These are phyloP conservation scores for Pelmatolapia mariae DNA, from an alignment of 2,113 vertebrate species.

Conservation along the genomic window DNA sequence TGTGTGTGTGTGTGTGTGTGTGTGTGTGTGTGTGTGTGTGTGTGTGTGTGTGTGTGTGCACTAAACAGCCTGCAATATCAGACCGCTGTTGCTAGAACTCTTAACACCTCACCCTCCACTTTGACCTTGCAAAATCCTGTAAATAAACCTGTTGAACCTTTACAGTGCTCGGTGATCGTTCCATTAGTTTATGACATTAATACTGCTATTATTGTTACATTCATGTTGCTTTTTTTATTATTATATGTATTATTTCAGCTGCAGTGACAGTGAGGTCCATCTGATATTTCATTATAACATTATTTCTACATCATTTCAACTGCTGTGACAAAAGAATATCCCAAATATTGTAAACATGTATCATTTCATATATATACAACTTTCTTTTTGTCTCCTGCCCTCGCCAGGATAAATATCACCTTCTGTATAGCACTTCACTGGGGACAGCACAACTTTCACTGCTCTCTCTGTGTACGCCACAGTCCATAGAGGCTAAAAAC, in stretches of 20 bases:
- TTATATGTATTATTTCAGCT: neutral
- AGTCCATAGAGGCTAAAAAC: neutral
- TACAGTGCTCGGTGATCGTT: neutral
- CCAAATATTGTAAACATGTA: neutral
- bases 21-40: too few relatives aligned
- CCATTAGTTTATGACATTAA: neutral
- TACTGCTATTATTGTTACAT: neutral
- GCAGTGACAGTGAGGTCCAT: neutral
- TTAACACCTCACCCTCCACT: neutral
- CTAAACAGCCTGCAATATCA: neutral
- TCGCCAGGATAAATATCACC: neutral
- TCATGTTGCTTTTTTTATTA: neutral
- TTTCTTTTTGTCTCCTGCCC: neutral
- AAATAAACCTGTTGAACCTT: neutral
- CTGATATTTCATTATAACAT: neutral
- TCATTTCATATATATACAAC: neutral
- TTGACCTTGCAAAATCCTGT: neutral
- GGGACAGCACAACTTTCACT: neutral
- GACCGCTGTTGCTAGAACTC: neutral
- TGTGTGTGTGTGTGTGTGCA: neutral
- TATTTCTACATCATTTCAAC: neutral
- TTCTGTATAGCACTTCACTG: neutral
- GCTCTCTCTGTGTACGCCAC: neutral
- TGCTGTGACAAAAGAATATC: neutral
- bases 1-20: neutral